These are phyloP conservation scores for Diarsia mendica DNA, from an alignment of 2,888 invertebrate genomes.

Conservation along the genomic window DNA sequence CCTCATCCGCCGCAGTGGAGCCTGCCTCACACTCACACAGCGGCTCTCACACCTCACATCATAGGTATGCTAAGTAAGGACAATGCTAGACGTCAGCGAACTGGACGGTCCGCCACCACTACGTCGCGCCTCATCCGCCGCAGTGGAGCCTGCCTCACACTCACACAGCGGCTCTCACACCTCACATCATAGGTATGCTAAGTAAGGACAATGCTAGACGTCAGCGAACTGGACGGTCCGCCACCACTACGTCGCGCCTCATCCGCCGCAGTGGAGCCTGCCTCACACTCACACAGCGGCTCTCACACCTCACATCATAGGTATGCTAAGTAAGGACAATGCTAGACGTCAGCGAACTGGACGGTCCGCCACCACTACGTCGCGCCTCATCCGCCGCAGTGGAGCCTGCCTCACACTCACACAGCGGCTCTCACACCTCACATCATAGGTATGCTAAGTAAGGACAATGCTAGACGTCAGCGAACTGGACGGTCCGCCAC, in stretches of 20 bases:
- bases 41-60: conserved; percentile 74
- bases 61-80: conserved; percentile 65
- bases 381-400: conserved; percentile 84
- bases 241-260: conserved; percentile 92
- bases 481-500: conserved; percentile 93
- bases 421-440: conserved; percentile 68
- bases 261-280: conserved; percentile 76
- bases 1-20: conserved; percentile 81
- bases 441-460: conserved; percentile 72
- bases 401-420: conserved; percentile 74
- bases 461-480: conserved; percentile 91
- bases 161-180: conserved; percentile 71
- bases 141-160: conserved; percentile 74
- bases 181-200: conserved; percentile 72
- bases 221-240: conserved; percentile 92
- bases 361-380: conserved; percentile 93
- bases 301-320: conserved; percentile 76
- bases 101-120: conserved; percentile 93
- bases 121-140: conserved; percentile 87
- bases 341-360: conserved; percentile 92
- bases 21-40: conserved; percentile 71
- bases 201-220: conserved; percentile 91
- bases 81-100: conserved; percentile 92
- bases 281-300: conserved; percentile 67
- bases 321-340: conserved; percentile 79